These are phyloP conservation scores for Oryzias dopingdopingensis DNA, from an alignment of 2,797 vertebrate species.

Conservation along the genomic window DNA sequence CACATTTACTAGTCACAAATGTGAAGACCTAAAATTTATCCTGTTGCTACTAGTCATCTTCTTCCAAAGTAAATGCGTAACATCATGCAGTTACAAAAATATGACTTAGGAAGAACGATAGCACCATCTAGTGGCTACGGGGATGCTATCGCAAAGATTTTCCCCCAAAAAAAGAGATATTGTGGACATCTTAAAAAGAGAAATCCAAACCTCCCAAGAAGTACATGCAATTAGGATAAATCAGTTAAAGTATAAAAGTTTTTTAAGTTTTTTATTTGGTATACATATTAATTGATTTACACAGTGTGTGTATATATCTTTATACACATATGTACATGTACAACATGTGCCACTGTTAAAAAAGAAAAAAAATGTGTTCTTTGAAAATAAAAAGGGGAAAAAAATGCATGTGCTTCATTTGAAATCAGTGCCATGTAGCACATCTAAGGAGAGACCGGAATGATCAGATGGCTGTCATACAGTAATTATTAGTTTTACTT, in stretches of 20 bases:
- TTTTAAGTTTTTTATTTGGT: slow-evolving; percentile 97
- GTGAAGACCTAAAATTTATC: no score
- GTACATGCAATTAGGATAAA: no score
- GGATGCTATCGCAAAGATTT: slow-evolving; percentile 5
- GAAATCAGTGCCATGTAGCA: slow-evolving; percentile 76
- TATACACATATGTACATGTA: slow-evolving; percentile 48
- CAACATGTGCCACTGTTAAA: slow-evolving; percentile 88
- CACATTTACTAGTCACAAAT: no score
- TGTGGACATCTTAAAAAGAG: slow-evolving; percentile 16
- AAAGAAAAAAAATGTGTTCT: slow-evolving; percentile 78
- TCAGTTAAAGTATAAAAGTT: slow-evolving; percentile 82
- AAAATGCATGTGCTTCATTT: slow-evolving; percentile 61
- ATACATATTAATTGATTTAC: slow-evolving; percentile 77
- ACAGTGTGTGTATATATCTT: slow-evolving; percentile 66
- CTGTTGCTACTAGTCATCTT: no score
- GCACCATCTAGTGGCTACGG: slow-evolving; percentile 39
- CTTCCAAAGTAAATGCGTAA: no score
- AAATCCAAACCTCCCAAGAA: slow-evolving; percentile 70
- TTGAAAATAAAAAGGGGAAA: slow-evolving; percentile 66
- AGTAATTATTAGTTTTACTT: slow-evolving; percentile 52
- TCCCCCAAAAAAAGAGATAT: background rate
- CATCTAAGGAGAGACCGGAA: slow-evolving; percentile 71
- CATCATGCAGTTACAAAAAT: no score
- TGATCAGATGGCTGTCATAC: slow-evolving; percentile 87
- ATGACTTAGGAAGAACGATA: slow-evolving; percentile 15